Evolutionary conservation across 2,113 vertebrate species (phyloP), one percentile per base, ranked within the genome.

Genomic region (Cervus canadensis): DNA sequence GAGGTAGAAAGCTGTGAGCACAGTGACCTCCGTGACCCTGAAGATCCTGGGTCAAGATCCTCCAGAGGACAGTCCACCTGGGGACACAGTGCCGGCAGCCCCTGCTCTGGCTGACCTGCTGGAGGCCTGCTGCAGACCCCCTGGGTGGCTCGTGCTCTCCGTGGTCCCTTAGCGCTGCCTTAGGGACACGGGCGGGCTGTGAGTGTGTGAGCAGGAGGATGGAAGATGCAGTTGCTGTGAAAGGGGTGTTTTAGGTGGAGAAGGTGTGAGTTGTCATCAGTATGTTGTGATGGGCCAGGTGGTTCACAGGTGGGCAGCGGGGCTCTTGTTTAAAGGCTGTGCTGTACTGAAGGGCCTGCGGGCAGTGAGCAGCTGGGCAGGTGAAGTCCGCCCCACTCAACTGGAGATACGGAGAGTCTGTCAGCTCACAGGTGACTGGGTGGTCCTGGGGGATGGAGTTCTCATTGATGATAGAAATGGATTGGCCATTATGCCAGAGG

Each of bases 281-380:
- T 26, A 21, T 14, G 30, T 78, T 60, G 86, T 74, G 43, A 56
- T 89, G 8, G 57, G 2, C 43, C 2, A 4, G 28, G 19, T 52
- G 67, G 21, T n/a, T 33, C 45, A 52, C 43, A 10, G 33, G 15
- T 52, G 52, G 21, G 3, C 10, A 12, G 9, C 1, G 0, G 11
- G 57, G 23, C 16, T 36, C 64, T 67, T 36, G 4, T 48, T 78
- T 15, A 86, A 12, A 15, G 11, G 26, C 26, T 60, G 5, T 40
- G 13, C 50, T 0, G 3, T 71, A 1, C 2, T 6, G 23, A 64
- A 88, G 64, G 5, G 16, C 2, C 7, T 4, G 25, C 26, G 5
- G 14, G 45, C 52, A 60, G 33, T 33, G 25, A 43, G 30, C 26
- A 15, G 28, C 23, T 45, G 17, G 40, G 23, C 33, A 4, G 23